Evolutionary conservation across 2,797 vertebrate species (phyloP), one percentile per base, ranked within the genome.

Genomic region (Chanos chanos): DNA sequence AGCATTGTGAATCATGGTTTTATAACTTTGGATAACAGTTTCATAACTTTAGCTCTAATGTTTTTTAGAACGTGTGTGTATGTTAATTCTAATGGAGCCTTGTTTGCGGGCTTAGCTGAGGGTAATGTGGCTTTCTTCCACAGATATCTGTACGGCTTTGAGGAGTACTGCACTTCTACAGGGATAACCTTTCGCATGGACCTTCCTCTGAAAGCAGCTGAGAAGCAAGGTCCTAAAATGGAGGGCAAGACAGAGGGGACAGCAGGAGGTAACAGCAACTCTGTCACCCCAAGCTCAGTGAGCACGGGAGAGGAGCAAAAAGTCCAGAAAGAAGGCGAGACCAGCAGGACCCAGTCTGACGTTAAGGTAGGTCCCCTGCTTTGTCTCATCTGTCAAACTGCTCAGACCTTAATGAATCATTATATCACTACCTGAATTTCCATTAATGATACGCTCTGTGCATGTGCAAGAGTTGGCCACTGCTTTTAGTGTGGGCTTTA

Each of bases 121-220:
- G n/a, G n/a, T n/a, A 66, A 39, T 71, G 48, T 66, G 7, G 43
- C 16, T n/a, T 34, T 62, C 10, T 64, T 24, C 3, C 59, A 16
- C 71, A 92, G 90, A 76, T 92, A 92, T 79, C 76, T 92, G 53
- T 78, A 88, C 41, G 90, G 90, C 49, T 92, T 91, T 64, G 90
- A 91, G 75, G 89, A 90, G 50, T 92, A 90, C 80, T 91, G 89
- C 78, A 82, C 82, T 61, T 91, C 90, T 55, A 83, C 86, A 0
- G 79, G 88, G 64, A 91, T 92, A 77, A 80, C 81, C 10, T 92
- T 92, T 75, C 83, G 77, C 66, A 90, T 89, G 86, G 86, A 90
- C 74, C 84, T 92, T 48, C 89, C 89, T n/a, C 71, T 84, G 71
- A 89, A 75, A 37, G 12, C 43, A 1, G 27, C 22, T 0, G 64